A percentile compares a stretch with the other conserved stretches of the same genome.
These are phyloP conservation scores for Athene cunicularia DNA, from an alignment of 2,113 vertebrate genomes.

Conservation along the genomic window DNA sequence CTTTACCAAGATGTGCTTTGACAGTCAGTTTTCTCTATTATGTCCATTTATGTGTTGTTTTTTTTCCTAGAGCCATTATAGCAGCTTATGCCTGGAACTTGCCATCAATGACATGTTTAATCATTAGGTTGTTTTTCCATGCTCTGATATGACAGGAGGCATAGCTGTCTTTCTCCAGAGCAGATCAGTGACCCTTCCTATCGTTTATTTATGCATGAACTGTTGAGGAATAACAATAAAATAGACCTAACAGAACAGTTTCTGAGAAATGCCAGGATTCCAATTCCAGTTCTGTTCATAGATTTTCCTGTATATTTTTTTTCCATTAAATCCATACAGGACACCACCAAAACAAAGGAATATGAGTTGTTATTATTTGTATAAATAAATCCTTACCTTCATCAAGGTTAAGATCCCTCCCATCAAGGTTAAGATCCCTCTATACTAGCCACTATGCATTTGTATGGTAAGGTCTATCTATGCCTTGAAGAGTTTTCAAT, in stretches of 20 bases:
- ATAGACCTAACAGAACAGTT: not conserved
- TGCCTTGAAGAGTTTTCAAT: not conserved
- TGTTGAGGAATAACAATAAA: not conserved
- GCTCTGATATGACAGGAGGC: not conserved
- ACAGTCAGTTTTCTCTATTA: not conserved
- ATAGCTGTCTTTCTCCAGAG: not conserved
- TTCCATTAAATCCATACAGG: not conserved
- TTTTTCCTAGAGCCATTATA: not conserved
- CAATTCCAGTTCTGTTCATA: not conserved
- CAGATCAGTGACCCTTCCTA: not conserved
- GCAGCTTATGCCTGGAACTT: not conserved
- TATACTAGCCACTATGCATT: not conserved
- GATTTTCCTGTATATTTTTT: not conserved
- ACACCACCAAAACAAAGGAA: not conserved
- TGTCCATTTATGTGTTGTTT: not conserved
- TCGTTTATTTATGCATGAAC: not conserved
- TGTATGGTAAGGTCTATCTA: not conserved
- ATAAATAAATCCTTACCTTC: not conserved
- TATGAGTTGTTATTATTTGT: not conserved
- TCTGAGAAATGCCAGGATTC: not conserved
- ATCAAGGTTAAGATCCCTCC: not conserved
- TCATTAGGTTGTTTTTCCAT: not conserved
- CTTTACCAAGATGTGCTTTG: not conserved
- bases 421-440: not conserved
- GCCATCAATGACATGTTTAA: not conserved